Conservation (phyloP, 2,797 vertebrate genomes). For the Loriculus beryllinus region DNA sequence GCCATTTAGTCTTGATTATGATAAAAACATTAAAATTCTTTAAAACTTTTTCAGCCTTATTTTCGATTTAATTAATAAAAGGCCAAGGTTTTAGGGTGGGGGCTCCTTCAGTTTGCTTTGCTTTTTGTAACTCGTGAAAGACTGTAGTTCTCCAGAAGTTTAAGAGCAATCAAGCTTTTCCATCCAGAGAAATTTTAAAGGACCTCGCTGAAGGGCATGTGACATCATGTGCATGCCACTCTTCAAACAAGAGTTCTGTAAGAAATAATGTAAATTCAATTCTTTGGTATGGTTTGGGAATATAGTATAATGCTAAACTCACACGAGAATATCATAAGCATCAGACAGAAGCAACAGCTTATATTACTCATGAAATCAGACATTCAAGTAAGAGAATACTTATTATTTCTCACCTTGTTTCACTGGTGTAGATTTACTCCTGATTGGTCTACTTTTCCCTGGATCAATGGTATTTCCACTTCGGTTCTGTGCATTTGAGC, state of each 20-base stretch:
- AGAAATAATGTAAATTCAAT: background rate
- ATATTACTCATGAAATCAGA: background rate
- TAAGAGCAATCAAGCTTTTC: background rate
- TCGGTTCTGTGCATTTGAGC: constrained; percentile 77
- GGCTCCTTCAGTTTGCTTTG: background rate
- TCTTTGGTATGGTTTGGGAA: background rate
- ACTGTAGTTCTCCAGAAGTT: background rate
- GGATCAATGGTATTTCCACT: constrained; percentile 67
- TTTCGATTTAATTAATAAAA: background rate
- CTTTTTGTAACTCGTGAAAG: background rate
- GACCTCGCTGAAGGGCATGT: background rate
- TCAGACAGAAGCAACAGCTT: background rate
- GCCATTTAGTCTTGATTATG: background rate
- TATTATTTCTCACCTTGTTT: constrained; percentile 74
- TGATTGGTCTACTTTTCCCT: constrained; percentile 75
- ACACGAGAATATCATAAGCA: background rate
- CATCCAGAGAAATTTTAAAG: background rate
- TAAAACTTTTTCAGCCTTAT: background rate
- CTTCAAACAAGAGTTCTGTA: background rate
- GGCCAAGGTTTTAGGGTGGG: background rate
- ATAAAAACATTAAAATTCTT: background rate
- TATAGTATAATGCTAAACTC: background rate
- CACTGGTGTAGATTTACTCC: constrained; percentile 78
- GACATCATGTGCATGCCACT: background rate
- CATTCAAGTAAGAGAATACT: background rate